phyloP scores from a whole-genome alignment of 2,888 invertebrate genomes.

The Netelia virgata region DNA sequence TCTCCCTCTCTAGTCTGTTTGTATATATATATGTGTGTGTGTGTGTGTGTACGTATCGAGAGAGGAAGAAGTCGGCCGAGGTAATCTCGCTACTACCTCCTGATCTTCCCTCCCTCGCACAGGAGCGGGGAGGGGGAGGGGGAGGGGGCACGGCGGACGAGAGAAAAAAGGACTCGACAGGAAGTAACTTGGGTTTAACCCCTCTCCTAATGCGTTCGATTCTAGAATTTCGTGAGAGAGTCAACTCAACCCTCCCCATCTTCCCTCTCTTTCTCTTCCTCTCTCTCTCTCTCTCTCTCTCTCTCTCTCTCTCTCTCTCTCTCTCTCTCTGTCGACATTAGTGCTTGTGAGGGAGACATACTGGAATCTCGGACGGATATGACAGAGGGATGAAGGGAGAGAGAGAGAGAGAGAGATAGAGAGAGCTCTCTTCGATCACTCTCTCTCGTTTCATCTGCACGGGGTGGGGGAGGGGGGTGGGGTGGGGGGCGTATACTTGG shows the following conservation, averaged over 20 bases:
- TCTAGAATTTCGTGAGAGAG: conserved; percentile 29
- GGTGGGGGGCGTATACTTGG: conserved; percentile 27
- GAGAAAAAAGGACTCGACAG: conserved; percentile 44
- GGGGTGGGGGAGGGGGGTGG: conserved; percentile 11
- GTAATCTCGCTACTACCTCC: conserved; percentile 61
- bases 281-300: not conserved
- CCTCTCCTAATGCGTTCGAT: conserved; percentile 41
- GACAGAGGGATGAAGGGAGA: not conserved
- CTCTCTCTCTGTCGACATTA: not conserved
- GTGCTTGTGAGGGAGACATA: not conserved
- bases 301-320: not conserved
- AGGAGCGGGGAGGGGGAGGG: not conserved
- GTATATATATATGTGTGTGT: conserved; percentile 43
- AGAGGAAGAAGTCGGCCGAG: conserved; percentile 45
- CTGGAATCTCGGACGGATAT: conserved; percentile 22
- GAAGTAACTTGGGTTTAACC: conserved; percentile 48
- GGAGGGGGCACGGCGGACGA: conserved; percentile 19
- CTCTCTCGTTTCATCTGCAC: conserved; percentile 52
- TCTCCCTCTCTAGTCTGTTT: conserved; percentile 22
- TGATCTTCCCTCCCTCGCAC: conserved; percentile 7
- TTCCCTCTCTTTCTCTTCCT: not conserved
- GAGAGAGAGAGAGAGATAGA: conserved; percentile 10
- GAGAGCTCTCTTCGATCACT: conserved; percentile 53
- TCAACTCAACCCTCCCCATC: conserved; percentile 32
- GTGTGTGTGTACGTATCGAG: not conserved